phyloP scores from a whole-genome alignment of 2,888 invertebrate genomes.

The Heliconius ethilla region DNA sequence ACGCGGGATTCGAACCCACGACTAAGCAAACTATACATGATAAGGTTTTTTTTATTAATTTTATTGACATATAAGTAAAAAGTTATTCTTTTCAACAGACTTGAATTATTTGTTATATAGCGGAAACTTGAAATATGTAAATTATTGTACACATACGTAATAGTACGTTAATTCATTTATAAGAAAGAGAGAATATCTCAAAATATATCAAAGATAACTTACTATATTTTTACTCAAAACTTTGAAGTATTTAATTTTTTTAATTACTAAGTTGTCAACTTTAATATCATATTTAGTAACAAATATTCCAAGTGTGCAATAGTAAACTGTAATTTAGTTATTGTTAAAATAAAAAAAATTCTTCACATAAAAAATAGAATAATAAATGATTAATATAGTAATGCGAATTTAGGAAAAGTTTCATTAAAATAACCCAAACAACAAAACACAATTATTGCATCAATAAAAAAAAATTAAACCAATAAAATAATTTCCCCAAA shows the following conservation, averaged over 20 bases:
- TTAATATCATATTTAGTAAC: too few relatives aligned
- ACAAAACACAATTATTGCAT: slow-evolving; percentile 1
- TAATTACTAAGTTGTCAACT: too few relatives aligned
- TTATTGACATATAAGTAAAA: neutral
- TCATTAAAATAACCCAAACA: neutral
- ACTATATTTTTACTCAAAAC: too few relatives aligned
- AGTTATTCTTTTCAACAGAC: neutral
- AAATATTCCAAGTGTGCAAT: too few relatives aligned
- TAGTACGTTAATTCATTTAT: too few relatives aligned
- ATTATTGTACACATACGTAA: neutral
- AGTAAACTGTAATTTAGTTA: neutral
- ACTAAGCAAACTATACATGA: neutral
- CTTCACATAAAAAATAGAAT: too few relatives aligned
- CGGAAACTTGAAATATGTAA: neutral
- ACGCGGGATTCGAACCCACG: neutral
- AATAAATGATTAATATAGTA: neutral
- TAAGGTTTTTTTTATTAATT: neutral
- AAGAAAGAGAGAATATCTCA: too few relatives aligned
- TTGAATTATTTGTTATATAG: neutral
- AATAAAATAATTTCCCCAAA: neutral
- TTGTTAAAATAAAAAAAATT: neutral
- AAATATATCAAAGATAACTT: too few relatives aligned
- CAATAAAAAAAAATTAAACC: neutral
- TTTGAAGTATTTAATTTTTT: too few relatives aligned
- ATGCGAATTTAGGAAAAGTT: neutral